Percentiles rank a stretch among this genome's conserved stretches.
Evolutionary conservation across 2,797 vertebrate species (phyloP).

Genomic region (Pterois miles): DNA sequence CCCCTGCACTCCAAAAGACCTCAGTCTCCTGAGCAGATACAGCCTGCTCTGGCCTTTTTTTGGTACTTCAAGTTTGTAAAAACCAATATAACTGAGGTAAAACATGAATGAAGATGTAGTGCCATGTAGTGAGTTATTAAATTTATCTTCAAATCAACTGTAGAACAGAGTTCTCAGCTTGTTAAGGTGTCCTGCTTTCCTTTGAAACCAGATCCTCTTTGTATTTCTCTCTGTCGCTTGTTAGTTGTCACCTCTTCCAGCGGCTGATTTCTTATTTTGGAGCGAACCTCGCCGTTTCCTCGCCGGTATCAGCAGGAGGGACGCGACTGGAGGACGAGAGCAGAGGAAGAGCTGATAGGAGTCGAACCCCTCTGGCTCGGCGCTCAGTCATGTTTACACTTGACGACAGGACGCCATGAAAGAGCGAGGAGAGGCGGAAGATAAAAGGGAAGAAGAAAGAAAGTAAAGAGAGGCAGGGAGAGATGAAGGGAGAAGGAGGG

Average conservation of each 20-base stretch:
- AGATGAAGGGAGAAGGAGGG: slow-evolving; percentile 11
- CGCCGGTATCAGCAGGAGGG: slow-evolving; percentile 55
- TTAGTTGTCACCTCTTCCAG: slow-evolving; percentile 38
- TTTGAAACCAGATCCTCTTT: slow-evolving; percentile 1
- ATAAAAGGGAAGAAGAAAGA: slow-evolving; percentile 71
- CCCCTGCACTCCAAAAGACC: too few species aligned
- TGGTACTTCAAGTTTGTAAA: background rate
- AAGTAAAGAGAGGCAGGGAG: slow-evolving; percentile 36
- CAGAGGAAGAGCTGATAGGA: slow-evolving; percentile 58
- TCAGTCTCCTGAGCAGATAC: too few species aligned
- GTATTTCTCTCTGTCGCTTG: slow-evolving; percentile 6
- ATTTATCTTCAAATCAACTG: slow-evolving; percentile 7
- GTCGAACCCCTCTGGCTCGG: slow-evolving; percentile 61
- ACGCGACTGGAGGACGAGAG: slow-evolving; percentile 59
- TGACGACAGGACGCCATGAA: slow-evolving; percentile 68
- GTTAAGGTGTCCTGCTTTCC: background rate
- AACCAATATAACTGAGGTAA: background rate
- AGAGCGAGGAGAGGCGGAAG: slow-evolving; percentile 63
- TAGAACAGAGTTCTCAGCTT: background rate
- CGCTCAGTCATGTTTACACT: slow-evolving; percentile 72
- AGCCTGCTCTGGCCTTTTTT: too few species aligned
- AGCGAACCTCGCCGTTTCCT: slow-evolving; percentile 23
- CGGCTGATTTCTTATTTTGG: slow-evolving; percentile 30
- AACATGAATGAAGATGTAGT: background rate
- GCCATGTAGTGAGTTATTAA: background rate